Evolutionary conservation across 2,888 invertebrate species (phyloP), one percentile per base, ranked within the genome.

Genomic region (Protodeltote pygarga): DNA sequence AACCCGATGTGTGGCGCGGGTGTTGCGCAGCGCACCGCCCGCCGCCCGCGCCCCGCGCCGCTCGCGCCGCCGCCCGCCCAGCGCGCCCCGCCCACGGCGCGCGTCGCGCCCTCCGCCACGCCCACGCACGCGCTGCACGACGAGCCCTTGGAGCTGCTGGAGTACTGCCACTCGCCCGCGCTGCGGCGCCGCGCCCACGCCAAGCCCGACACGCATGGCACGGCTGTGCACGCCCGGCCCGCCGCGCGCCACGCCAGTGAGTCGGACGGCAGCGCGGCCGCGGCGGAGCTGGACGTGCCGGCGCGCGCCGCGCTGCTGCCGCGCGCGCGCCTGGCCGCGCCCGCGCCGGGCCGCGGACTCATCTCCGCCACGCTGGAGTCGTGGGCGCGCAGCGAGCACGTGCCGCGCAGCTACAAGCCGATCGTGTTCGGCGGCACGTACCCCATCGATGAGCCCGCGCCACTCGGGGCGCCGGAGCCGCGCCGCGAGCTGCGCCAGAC

Each of bases 361-460:
- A 93, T 95, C 65, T 92, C 93, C 37, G 92, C 93, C 72, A 94
- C 95, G 5, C 94, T 95, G 33, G 94, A 94, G 71, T 87, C 92
- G 24, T 95, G 95, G 95, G 90, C 93, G 31, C 84, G 85, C 63
- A 91, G 91, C 27, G 16, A 25, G 5, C 84, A 11, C 74, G 60
- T 82, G 76, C n/a, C n/a, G n/a, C 73, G 79, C 46, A 27, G 52
- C 64, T 94, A 92, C 76, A 94, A 94, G 75, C 95, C 95, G 51
- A 93, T 97, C 31, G 93, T 97, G 52, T 97, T 96, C 81, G 96
- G 96, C 68, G 97, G 97, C 38, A 97, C 97, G 2, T 97, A 94
- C 92, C 97, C 97, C 3, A 97, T 97, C 62, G 97, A 97, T 80
- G 93, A 93, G 73, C 97, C 97, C 16, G 80, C 83, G 10, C 79